A percentile compares a stretch with the other conserved stretches of the same genome.
phyloP scores from a whole-genome alignment of 2,113 vertebrate genomes.

The Microtus pennsylvanicus region DNA sequence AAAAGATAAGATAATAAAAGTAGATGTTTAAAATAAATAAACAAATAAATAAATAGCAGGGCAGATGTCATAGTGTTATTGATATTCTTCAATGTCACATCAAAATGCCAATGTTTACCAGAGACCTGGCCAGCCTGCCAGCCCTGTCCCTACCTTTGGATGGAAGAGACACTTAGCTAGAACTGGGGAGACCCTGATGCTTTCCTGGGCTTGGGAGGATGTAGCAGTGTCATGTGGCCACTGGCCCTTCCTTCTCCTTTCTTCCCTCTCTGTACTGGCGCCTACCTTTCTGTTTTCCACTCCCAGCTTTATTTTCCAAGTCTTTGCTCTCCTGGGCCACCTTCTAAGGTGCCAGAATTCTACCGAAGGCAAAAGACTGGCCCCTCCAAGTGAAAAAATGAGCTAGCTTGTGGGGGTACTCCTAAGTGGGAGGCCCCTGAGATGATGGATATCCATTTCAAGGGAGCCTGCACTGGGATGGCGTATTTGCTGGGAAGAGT shows the following conservation, averaged over 20 bases:
- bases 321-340: not conserved
- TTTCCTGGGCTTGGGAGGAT: not conserved
- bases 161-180: not conserved
- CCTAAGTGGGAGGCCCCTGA: not conserved
- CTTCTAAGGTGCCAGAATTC: not conserved
- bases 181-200: not conserved
- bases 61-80: not conserved
- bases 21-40: not conserved
- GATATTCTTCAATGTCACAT: not conserved
- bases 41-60: not conserved
- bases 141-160: not conserved
- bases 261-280: not conserved
- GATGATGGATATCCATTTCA: not conserved
- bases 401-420: not conserved
- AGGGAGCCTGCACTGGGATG: not conserved
- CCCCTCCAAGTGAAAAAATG: not conserved
- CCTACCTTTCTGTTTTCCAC: not conserved
- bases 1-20: not conserved
- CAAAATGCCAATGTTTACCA: not conserved
- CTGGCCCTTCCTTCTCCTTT: too few species aligned
- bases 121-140: conserved; percentile 33
- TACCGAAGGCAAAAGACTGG: not conserved
- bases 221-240: fast-evolving
- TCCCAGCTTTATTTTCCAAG: fast-evolving
- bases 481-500: not conserved